Percentiles rank a stretch among this genome's conserved stretches.
Evolutionary conservation across 2,888 invertebrate genomes (phyloP).

Genomic region (Apamea anceps): DNA sequence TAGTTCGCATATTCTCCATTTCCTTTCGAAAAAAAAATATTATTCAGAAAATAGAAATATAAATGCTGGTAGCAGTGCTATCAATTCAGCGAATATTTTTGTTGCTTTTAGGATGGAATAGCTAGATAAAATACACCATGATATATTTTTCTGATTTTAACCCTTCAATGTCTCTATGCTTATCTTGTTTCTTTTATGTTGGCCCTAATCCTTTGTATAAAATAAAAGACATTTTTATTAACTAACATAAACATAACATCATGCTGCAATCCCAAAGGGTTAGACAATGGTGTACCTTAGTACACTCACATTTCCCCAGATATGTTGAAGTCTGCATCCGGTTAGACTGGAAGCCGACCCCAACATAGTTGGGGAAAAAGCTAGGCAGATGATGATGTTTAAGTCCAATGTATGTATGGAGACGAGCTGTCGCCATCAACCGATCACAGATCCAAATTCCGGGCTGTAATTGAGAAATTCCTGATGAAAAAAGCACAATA

Average conservation of each 20-base stretch:
- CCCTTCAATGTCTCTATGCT: not conserved
- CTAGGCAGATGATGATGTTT: too few relatives aligned
- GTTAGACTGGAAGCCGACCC: too few relatives aligned
- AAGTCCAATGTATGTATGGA: too few relatives aligned
- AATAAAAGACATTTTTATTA: not conserved
- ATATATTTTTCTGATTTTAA: not conserved
- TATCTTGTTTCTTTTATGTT: not conserved
- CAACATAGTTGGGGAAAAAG: too few relatives aligned
- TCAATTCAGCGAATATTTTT: not conserved
- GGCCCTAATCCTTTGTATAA: not conserved
- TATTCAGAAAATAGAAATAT: not conserved
- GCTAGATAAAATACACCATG: not conserved
- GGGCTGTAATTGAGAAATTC: not conserved
- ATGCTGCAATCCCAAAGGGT: not conserved
- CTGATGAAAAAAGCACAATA: not conserved
- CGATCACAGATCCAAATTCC: not conserved
- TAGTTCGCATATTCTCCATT: not conserved
- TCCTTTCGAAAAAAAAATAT: not conserved
- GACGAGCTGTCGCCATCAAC: not conserved
- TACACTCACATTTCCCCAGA: too few relatives aligned
- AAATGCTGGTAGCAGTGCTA: not conserved
- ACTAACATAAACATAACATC: not conserved
- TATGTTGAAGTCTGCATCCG: too few relatives aligned
- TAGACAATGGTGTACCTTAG: not conserved
- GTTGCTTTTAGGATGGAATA: not conserved